Percentiles rank a stretch among this genome's conserved stretches.
These are phyloP conservation scores for Crotophaga sulcirostris DNA, from an alignment of 2,113 vertebrate species.

Conservation along the genomic window DNA sequence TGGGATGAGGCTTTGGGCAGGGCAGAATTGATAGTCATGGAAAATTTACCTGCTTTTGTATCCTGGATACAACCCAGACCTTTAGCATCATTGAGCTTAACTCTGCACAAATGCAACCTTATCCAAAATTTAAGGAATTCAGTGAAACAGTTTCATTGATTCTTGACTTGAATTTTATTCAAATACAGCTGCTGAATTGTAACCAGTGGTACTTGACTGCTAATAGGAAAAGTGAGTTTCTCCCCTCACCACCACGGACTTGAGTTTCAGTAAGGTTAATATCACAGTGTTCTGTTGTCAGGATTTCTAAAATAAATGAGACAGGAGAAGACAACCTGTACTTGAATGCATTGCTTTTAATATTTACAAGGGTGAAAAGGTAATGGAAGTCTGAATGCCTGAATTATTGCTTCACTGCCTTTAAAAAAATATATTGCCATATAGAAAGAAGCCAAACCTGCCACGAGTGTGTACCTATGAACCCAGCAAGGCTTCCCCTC, in stretches of 20 bases:
- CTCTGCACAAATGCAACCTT: neutral
- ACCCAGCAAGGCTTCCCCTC: conserved; percentile 4
- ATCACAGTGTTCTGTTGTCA: neutral
- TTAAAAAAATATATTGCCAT: neutral
- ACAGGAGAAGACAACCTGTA: neutral
- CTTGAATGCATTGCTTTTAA: neutral
- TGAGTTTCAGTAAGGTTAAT: neutral
- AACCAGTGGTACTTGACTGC: neutral
- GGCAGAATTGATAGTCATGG: neutral
- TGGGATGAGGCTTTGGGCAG: neutral
- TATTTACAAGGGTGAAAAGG: neutral
- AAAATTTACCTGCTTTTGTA: neutral
- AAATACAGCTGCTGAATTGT: neutral
- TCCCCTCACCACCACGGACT: neutral
- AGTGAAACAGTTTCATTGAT: neutral
- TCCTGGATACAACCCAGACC: neutral
- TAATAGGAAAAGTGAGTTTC: neutral
- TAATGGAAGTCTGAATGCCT: neutral
- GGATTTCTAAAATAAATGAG: neutral
- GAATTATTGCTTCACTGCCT: neutral
- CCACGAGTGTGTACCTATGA: neutral
- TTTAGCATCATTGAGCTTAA: neutral
- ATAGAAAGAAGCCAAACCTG: neutral
- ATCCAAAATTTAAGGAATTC: neutral
- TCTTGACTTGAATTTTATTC: neutral